Conservation (phyloP, 2,797 vertebrate genomes). For the Gymnoscopelus braueri region DNA sequence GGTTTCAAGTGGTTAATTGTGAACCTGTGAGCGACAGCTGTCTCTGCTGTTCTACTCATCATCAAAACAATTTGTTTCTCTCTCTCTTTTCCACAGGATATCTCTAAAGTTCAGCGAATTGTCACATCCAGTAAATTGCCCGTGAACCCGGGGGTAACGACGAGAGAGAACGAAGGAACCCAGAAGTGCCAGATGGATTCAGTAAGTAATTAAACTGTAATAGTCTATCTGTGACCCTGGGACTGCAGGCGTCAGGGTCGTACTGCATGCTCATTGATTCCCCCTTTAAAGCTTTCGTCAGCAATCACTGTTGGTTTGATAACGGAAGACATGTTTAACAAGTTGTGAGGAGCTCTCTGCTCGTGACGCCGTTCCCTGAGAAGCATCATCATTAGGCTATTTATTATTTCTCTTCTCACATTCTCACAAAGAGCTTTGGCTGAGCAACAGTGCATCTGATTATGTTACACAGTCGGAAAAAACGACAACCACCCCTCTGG, state of each 20-base stretch:
- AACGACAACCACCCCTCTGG: too few relatives aligned
- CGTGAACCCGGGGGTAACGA: constrained; percentile 67
- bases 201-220: constrained; percentile 68
- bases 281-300: constrained; percentile 45
- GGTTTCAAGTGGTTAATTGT: too few relatives aligned
- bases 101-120: constrained; percentile 83
- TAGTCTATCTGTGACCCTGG: constrained; percentile 59
- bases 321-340: too few relatives aligned
- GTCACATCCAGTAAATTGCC: constrained; percentile 78
- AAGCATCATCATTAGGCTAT: too few relatives aligned
- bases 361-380: too few relatives aligned
- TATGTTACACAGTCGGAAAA: too few relatives aligned
- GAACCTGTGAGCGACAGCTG: too few relatives aligned
- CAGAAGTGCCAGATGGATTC: constrained; percentile 81
- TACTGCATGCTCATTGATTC: constrained; percentile 50
- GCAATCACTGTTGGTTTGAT: constrained; percentile 27
- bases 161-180: constrained; percentile 70
- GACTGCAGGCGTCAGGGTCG: constrained; percentile 55
- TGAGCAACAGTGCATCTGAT: too few relatives aligned
- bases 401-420: too few relatives aligned
- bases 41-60: constrained; percentile 8
- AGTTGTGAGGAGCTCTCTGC: too few relatives aligned
- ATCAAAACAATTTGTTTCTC: constrained; percentile 13
- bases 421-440: too few relatives aligned
- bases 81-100: constrained; percentile 72